Base-by-base conservation (phyloP, 2,888 invertebrate species). In the Caenorhabditis becei region DNA sequence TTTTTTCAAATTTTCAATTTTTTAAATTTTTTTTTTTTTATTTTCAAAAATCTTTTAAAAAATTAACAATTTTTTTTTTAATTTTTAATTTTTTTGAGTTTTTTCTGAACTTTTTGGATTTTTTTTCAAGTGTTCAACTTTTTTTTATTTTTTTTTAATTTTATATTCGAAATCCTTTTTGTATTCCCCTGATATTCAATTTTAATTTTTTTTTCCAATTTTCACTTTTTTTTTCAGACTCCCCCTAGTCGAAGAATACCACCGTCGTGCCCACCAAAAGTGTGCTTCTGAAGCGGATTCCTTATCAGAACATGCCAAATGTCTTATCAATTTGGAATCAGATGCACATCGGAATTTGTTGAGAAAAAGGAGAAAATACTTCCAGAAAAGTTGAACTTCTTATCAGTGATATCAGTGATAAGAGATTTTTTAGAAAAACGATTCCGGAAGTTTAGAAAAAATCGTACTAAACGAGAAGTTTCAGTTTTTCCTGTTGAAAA, bases 301-400 rank as follows among this genome's bases (percentile, higher is more conserved):
- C 0, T 67, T 86, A 8, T 70, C 77, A 10, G 72, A 78, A 54
- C 86, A 86, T 32, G 86, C 86, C 10, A 75, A 77, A 32, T 86
- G 86, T 54, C 47, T 86, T 20, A 41, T 84, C n/a, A 41, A 77
- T 35, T 24, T 86, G 32, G 74, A 84, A 37, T 67, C 72, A 16
- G 77, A 69, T 65, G 80, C 58, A 1, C 71, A 66, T 26, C 44
- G 24, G 14, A 65, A 69, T 58, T 14, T 56, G 24, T 59, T 67
- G 49, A 47, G 71, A 20, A 53, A 49, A 24, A 14, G 80, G 18
- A 75, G 61, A 18, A 75, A 72, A 23, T 70, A 37, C 35, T 80
- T 75, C n/a, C 23, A 74, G 51, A 53, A 51, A 69, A 67, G 74
- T 69, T n/a, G n/a, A 11, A 35, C 47, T 62, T n/a, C 0, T 41